A percentile compares a stretch with the other conserved stretches of the same genome.
Evolutionary conservation across 2,797 vertebrate species (phyloP).

Genomic region (Ctenopoma kingsleyae): DNA sequence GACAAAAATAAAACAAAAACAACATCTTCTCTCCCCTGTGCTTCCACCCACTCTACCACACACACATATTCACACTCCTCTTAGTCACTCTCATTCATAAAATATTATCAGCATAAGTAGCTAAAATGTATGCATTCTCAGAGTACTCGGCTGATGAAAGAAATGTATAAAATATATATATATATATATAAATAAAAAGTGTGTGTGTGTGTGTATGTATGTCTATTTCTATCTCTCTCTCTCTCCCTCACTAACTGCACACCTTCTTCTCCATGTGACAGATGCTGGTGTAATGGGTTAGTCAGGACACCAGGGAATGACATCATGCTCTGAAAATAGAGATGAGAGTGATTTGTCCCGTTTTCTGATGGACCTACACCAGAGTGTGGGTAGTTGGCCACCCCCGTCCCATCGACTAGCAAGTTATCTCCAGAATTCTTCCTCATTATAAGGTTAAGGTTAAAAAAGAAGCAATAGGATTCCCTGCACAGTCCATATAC

Average conservation of each 20-base stretch:
- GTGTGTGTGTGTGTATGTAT: not conserved
- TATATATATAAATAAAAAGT: not conserved
- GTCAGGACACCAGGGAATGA: conserved; percentile 73
- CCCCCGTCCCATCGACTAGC: conserved; percentile 15
- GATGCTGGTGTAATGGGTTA: conserved; percentile 74
- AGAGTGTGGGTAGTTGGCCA: conserved; percentile 43
- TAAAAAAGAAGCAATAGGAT: conserved; percentile 28
- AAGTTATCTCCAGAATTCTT: conserved; percentile 34
- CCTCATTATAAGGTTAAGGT: conserved; percentile 28
- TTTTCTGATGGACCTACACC: conserved; percentile 65
- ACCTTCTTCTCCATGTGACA: conserved; percentile 65
- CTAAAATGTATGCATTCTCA: conserved; percentile 39
- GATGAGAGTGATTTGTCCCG: conserved; percentile 66
- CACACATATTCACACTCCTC: conserved; percentile 47
- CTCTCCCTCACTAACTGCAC: conserved; percentile 31
- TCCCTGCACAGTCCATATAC: not conserved
- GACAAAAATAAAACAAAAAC: conserved; percentile 11
- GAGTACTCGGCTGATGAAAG: conserved; percentile 15
- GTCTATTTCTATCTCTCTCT: conserved; percentile 40
- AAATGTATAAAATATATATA: conserved; percentile 28
- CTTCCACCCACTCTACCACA: conserved; percentile 39
- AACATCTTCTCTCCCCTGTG: conserved; percentile 14
- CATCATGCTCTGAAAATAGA: conserved; percentile 79
- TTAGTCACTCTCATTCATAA: conserved; percentile 74
- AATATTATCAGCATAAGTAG: conserved; percentile 52